These are phyloP conservation scores for Enteromius mattozi DNA, from an alignment of 2,797 vertebrate genomes.

Conservation along the genomic window DNA sequence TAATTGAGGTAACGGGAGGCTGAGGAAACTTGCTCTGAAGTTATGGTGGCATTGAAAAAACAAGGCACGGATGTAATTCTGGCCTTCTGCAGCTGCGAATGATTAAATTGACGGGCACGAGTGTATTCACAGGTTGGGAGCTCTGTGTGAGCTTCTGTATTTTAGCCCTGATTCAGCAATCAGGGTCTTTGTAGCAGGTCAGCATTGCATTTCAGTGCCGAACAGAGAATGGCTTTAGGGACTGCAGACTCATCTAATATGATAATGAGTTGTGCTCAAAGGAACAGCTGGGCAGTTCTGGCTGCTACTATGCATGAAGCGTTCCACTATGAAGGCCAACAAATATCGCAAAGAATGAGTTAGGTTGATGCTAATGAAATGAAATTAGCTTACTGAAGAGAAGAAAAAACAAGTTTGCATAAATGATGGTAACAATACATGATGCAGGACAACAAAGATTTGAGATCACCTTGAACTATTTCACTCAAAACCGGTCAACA, in stretches of 20 bases:
- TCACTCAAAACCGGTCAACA: not conserved
- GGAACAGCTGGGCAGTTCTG: slow-evolving; percentile 56
- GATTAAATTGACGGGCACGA: slow-evolving; percentile 6
- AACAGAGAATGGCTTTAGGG: slow-evolving; percentile 77
- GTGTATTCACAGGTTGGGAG: slow-evolving; percentile 31
- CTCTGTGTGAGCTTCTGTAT: slow-evolving; percentile 67
- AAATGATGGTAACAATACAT: slow-evolving; percentile 22
- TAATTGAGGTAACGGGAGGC: slow-evolving; percentile 2
- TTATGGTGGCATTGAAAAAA: slow-evolving; percentile 9
- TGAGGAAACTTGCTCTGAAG: slow-evolving; percentile 36
- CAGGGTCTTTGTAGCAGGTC: slow-evolving; percentile 69
- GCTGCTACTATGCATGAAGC: slow-evolving; percentile 22
- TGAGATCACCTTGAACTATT: not conserved
- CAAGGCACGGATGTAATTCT: slow-evolving; percentile 19
- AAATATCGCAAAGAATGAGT: slow-evolving; percentile 35
- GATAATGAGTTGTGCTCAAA: slow-evolving; percentile 67
- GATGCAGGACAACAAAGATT: slow-evolving; percentile 21
- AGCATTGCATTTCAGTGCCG: slow-evolving; percentile 63
- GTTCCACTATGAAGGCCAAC: slow-evolving; percentile 4
- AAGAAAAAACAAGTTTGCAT: not conserved
- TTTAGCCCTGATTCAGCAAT: slow-evolving; percentile 82
- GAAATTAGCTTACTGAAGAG: slow-evolving; percentile 31
- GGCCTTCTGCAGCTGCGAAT: slow-evolving; percentile 16
- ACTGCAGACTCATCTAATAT: slow-evolving; percentile 85
- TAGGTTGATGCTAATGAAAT: slow-evolving; percentile 46